phyloP scores from a whole-genome alignment of 2,797 vertebrate species.

The Acrocephalus scirpaceus region DNA sequence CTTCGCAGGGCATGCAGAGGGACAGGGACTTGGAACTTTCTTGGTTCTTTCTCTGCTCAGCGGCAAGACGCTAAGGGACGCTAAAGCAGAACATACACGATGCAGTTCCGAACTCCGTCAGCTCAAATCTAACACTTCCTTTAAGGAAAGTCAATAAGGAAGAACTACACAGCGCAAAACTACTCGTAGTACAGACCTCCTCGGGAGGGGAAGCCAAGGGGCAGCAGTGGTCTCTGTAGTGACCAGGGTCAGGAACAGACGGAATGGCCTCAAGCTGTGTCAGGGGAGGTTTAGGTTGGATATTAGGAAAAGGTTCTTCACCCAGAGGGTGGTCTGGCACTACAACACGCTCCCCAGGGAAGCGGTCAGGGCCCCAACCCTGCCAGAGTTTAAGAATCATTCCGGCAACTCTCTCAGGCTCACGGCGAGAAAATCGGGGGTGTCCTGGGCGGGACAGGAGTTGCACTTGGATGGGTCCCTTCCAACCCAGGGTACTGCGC shows the following conservation, averaged over 20 bases:
- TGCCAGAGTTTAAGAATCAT: background rate
- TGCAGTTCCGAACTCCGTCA: background rate
- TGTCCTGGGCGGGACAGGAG: too few relatives aligned
- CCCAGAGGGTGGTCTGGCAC: background rate
- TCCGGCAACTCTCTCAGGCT: background rate
- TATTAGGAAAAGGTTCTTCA: background rate
- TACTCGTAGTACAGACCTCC: background rate
- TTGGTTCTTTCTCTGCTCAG: rapidly evolving
- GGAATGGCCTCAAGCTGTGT: background rate
- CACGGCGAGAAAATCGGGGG: rapidly evolving
- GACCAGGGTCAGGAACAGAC: background rate
- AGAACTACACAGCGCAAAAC: too few relatives aligned
- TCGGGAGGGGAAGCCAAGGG: background rate
- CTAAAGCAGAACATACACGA: rapidly evolving
- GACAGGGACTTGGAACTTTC: rapidly evolving
- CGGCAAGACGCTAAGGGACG: rapidly evolving
- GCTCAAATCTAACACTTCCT: background rate
- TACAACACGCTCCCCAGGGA: background rate
- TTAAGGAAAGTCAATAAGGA: background rate
- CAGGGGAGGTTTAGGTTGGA: background rate
- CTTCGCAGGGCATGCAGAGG: background rate
- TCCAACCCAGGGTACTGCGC: rapidly evolving
- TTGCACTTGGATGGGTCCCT: too few relatives aligned
- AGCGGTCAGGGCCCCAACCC: background rate
- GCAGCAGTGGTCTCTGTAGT: background rate